phyloP scores from a whole-genome alignment of 2,797 vertebrate genomes.

The Protonibea diacanthus region DNA sequence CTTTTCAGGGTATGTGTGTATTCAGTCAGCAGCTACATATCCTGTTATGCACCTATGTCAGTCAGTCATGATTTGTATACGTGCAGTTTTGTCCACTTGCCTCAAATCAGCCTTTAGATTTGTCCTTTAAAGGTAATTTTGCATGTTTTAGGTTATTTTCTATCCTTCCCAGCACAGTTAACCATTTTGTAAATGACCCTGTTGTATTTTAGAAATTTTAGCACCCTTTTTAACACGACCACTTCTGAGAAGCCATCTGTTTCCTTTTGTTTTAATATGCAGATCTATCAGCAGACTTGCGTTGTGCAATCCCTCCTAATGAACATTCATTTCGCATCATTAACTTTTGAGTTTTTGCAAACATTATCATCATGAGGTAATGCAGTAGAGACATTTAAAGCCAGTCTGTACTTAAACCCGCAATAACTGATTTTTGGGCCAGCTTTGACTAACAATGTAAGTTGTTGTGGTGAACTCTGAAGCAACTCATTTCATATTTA shows the following conservation, averaged over 20 bases:
- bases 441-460: background rate
- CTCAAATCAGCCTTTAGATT: background rate
- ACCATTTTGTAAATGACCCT: background rate
- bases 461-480: background rate
- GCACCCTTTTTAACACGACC: background rate
- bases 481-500: slow-evolving; percentile 4
- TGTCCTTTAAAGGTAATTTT: background rate
- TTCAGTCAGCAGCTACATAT: background rate
- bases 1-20: slow-evolving; percentile 67
- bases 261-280: background rate
- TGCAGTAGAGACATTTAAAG: background rate
- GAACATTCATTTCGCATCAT: background rate
- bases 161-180: background rate
- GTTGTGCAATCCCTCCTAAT: background rate
- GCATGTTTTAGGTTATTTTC: background rate
- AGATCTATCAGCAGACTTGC: background rate
- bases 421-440: background rate
- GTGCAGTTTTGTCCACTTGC: background rate
- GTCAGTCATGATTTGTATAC: background rate
- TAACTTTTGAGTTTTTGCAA: background rate
- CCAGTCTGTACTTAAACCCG: background rate
- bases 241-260: background rate
- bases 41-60: background rate
- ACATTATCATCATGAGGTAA: background rate
- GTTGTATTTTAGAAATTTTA: too few relatives aligned